Evolutionary conservation across 2,113 vertebrate genomes (phyloP).

Genomic region (Camarhynchus parvulus): DNA sequence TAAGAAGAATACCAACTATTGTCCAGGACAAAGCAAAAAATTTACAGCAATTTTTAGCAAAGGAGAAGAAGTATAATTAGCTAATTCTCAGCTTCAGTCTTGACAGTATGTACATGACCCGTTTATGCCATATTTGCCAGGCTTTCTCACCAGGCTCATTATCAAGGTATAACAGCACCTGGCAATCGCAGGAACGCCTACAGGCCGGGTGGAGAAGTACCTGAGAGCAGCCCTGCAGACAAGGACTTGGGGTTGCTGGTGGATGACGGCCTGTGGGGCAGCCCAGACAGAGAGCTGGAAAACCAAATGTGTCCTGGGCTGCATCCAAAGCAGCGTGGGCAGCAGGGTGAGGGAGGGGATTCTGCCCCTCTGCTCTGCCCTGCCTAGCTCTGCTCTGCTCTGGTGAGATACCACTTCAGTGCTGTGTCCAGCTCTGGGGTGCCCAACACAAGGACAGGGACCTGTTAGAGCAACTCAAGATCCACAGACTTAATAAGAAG

Average conservation of each 20-base stretch:
- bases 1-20: not conserved
- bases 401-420: not conserved
- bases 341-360: not conserved
- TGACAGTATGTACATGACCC: not conserved
- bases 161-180: not conserved
- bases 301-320: not conserved
- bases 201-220: not conserved
- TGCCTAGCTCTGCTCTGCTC: not conserved
- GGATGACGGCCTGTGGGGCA: not conserved
- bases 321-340: fast-evolving
- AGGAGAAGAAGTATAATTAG: not conserved
- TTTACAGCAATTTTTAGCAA: not conserved
- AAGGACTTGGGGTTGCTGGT: not conserved
- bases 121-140: not conserved
- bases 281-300: not conserved
- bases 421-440: not conserved
- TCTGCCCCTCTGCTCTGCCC: not conserved
- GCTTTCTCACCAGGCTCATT: not conserved
- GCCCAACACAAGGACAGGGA: too few species aligned
- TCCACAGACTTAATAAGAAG: too few species aligned
- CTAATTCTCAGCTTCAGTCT: not conserved
- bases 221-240: not conserved
- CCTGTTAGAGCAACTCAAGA: not conserved
- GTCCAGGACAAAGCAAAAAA: not conserved
- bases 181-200: not conserved